Evolutionary conservation across 2,113 vertebrate genomes (phyloP).

Genomic region (Pogonocichla stellata): DNA sequence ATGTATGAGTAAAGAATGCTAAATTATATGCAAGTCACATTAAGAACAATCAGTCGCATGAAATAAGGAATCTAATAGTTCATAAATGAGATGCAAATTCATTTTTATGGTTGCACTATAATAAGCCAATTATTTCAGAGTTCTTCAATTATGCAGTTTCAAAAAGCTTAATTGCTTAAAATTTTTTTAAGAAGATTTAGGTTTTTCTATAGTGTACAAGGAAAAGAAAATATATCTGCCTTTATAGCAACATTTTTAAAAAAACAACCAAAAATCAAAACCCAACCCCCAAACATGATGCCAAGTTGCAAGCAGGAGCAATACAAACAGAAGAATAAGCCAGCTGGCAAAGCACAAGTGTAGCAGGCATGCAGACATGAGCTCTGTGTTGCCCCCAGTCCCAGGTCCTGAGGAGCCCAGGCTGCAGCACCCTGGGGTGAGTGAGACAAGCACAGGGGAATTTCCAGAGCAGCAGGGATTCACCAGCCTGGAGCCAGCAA

Average conservation of each 20-base stretch:
- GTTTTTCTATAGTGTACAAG: conserved; percentile 40
- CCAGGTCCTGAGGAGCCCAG: not conserved
- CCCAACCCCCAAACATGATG: not conserved
- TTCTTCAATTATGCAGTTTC: conserved; percentile 70
- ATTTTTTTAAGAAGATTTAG: conserved; percentile 29
- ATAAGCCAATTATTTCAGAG: conserved; percentile 78
- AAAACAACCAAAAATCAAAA: not conserved
- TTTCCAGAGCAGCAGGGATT: not conserved
- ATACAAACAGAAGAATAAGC: not conserved
- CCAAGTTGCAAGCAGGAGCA: not conserved
- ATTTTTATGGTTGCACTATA: conserved; percentile 71
- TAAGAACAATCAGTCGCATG: conserved; percentile 71
- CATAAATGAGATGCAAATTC: conserved; percentile 78
- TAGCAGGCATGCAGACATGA: not conserved
- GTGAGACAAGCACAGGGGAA: not conserved
- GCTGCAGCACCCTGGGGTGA: not conserved
- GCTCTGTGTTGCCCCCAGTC: conserved; percentile 7
- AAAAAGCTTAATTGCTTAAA: conserved; percentile 65
- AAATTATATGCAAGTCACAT: conserved; percentile 73
- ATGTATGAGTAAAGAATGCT: conserved; percentile 65
- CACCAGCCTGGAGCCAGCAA: not conserved
- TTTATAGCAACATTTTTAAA: not conserved
- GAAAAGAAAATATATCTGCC: conserved; percentile 18
- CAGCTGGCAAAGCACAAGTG: conserved; percentile 42
- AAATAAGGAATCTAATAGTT: conserved; percentile 70